Evolutionary conservation across 2,113 vertebrate genomes (phyloP).

Genomic region (Nycticryphes semicollaris): DNA sequence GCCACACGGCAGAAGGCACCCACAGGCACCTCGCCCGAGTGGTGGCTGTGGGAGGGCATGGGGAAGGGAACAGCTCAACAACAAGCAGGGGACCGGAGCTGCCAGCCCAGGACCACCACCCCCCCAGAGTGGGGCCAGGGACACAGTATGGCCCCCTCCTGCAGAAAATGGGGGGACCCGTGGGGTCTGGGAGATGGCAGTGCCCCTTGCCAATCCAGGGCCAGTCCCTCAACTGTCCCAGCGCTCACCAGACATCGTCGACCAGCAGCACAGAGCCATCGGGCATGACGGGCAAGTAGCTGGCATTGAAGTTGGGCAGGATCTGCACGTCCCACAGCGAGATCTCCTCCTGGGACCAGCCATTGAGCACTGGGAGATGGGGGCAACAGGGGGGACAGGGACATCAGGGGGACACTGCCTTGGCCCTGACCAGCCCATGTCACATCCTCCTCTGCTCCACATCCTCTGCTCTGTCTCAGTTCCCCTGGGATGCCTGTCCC

Average conservation of each 20-base stretch:
- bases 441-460: too few species aligned
- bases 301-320: conserved; percentile 88
- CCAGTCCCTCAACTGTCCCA: fast-evolving
- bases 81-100: neutral
- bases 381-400: neutral
- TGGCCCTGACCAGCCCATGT: neutral
- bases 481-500: too few species aligned
- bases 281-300: conserved; percentile 89
- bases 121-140: neutral
- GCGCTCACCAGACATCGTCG: conserved; percentile 85
- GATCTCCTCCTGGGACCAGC: conserved; percentile 84
- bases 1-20: conserved; percentile 84
- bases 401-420: fast-evolving
- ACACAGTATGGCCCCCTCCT: fast-evolving
- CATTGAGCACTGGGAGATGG: conserved; percentile 79
- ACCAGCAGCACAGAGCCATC: conserved; percentile 88
- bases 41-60: conserved; percentile 73
- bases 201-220: neutral
- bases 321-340: conserved; percentile 83
- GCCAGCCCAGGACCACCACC: neutral
- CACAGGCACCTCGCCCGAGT: conserved; percentile 85
- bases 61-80: neutral
- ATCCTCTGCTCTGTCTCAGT: neutral
- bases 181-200: too few species aligned
- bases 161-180: too few species aligned